Base-by-base conservation (phyloP, 35 echinoderm and acorn worm genomes). In the Antedon bifida region DNA sequence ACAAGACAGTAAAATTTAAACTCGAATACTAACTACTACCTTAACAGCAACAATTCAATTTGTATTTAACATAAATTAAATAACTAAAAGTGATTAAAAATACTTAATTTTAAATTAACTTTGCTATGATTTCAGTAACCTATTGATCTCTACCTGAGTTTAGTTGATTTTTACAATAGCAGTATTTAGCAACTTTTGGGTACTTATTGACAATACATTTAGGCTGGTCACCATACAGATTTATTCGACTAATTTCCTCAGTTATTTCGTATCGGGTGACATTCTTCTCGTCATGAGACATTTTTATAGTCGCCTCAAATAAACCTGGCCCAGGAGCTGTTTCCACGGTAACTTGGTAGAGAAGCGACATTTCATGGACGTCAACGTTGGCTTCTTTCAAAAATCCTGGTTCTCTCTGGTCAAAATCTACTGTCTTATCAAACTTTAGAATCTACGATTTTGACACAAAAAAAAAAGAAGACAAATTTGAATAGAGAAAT, bases 271-370 rank as follows among this genome's bases (percentile, higher is more conserved):
- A 89, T 34, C 23, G 30, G 5, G 77, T 34, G 21, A 83, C 33
- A 12, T 32, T 39, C 5, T 33, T 74, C 14, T 32, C 33, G 33
- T 82, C 74, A 32, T 81, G 80, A n/a, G 39, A 82, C 11, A 89
- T 81, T 56, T 78, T 78, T 38, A 89, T 21, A n/a, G 87, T 89
- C 0, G 73, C 87, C 73, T 89, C 87, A 78, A 83, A 89, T 31
- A 89, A 38, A 42, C 80, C 87, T n/a, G 74, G 76, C 23, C 87
- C 87, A 36, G 87, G 87, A 36, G 83, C 31, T 30, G 87, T 82
- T 79, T 89, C 81, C 36, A 89, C 81, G 74, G 87, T 89, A 16
- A 89, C 51, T 30, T 89, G 87, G 34, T 75, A 89, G 36, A 74
- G 29, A 9, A 89, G 35, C 0, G 87, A 38, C 14, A 89, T 74